Conservation (phyloP, 2,888 invertebrate genomes). For the Lacanobia oleracea region DNA sequence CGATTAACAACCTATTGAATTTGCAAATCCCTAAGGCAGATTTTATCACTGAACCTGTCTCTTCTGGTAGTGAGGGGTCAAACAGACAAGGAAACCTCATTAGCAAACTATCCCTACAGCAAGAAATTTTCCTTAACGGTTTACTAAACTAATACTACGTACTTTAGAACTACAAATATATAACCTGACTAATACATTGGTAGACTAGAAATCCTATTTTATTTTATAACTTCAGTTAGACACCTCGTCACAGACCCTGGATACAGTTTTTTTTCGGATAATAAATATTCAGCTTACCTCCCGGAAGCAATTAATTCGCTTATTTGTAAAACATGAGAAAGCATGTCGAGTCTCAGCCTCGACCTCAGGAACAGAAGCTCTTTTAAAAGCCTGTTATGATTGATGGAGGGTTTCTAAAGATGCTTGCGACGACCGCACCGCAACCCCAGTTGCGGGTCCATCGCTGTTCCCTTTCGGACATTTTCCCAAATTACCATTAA, state of each 20-base stretch:
- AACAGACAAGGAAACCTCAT: not conserved
- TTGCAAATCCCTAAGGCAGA: not conserved
- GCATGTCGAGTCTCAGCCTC: conserved; percentile 47
- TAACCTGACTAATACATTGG: too few species aligned
- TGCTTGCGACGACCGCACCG: conserved; percentile 40
- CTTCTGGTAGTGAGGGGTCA: not conserved
- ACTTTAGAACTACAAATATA: too few species aligned
- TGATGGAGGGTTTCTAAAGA: conserved; percentile 72
- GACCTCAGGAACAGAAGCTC: conserved; percentile 56
- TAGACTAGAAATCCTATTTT: not conserved
- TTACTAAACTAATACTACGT: too few species aligned
- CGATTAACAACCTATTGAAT: conserved; percentile 10
- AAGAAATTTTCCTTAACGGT: not conserved
- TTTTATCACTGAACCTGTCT: not conserved
- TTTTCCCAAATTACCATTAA: conserved; percentile 71
- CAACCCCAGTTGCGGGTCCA: conserved; percentile 18
- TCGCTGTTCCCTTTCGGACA: conserved; percentile 53
- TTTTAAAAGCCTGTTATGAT: conserved; percentile 73
- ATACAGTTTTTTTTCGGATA: too few species aligned
- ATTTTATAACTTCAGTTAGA: not conserved
- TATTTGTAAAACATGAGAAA: conserved; percentile 66
- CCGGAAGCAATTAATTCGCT: conserved; percentile 50
- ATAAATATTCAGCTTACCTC: not conserved
- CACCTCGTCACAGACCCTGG: too few species aligned
- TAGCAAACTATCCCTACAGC: not conserved